These are phyloP conservation scores for Dichetophora obliterata DNA, from an alignment of 2,888 invertebrate genomes.

Conservation along the genomic window DNA sequence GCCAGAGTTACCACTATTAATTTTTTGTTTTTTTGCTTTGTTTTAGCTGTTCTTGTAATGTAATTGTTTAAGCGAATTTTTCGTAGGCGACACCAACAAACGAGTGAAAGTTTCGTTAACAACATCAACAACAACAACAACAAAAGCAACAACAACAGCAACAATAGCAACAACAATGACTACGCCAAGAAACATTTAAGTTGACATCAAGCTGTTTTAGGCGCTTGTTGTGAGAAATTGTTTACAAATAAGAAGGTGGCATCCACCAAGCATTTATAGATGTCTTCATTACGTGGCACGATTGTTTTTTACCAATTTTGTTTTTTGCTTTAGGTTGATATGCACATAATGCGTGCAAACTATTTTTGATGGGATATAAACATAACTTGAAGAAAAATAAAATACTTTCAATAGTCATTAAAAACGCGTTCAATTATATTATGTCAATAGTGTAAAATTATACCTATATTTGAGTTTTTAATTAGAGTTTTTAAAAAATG, in stretches of 20 bases:
- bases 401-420: no score
- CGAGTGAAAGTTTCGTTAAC: background rate
- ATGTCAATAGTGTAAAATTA: no score
- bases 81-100: slow-evolving; percentile 33
- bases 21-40: slow-evolving; percentile 18
- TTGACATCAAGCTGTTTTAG: slow-evolving; percentile 29
- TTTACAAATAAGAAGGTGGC: slow-evolving; percentile 48
- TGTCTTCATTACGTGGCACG: slow-evolving; percentile 4
- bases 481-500: no score
- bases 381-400: background rate
- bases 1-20: slow-evolving; percentile 39
- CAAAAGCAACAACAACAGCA: slow-evolving; percentile 22
- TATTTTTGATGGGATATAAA: background rate
- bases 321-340: no score
- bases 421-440: no score
- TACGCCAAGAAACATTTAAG: slow-evolving; percentile 7
- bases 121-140: slow-evolving; percentile 32
- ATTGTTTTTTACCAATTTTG: background rate
- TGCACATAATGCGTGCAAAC: no score
- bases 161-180: slow-evolving; percentile 33
- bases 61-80: slow-evolving; percentile 2
- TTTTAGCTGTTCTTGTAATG: slow-evolving; percentile 28
- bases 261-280: background rate
- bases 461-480: no score
- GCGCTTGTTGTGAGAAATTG: slow-evolving; percentile 45